Percentiles rank a stretch among this genome's conserved stretches.
phyloP scores from a whole-genome alignment of 1,140 invertebrate species.

The Pissodes strobi region DNA sequence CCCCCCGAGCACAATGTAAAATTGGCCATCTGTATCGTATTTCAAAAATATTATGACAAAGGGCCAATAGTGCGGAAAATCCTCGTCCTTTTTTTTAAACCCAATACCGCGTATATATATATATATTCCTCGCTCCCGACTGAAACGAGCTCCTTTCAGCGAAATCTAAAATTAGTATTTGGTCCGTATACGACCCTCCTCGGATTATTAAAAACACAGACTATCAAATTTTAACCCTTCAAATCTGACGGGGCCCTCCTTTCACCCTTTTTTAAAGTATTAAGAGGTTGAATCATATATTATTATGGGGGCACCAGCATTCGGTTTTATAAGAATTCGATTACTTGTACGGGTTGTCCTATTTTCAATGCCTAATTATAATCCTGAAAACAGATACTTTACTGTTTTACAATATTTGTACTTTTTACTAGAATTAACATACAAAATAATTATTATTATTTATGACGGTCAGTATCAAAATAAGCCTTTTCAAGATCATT shows the following conservation, averaged over 20 bases:
- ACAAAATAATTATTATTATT: too few relatives aligned
- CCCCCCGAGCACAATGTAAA: neutral
- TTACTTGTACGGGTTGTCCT: too few relatives aligned
- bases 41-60: slow-evolving; percentile 29
- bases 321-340: neutral
- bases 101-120: too few relatives aligned
- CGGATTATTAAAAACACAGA: slow-evolving; percentile 22
- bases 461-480: too few relatives aligned
- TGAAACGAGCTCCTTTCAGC: too few relatives aligned
- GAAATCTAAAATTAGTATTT: slow-evolving; percentile 25
- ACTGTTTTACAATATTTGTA: too few relatives aligned
- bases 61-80: slow-evolving; percentile 26
- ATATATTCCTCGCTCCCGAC: too few relatives aligned
- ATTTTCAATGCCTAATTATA: too few relatives aligned
- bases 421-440: too few relatives aligned
- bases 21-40: slow-evolving; percentile 19
- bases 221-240: slow-evolving; percentile 29
- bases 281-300: slow-evolving; percentile 29
- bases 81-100: neutral
- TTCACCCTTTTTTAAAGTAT: slow-evolving; percentile 23
- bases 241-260: neutral
- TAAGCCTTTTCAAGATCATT: too few relatives aligned
- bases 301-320: slow-evolving; percentile 22
- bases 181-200: slow-evolving; percentile 2
- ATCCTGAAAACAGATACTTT: too few relatives aligned